Base-by-base conservation (phyloP, 2,888 invertebrate genomes). In the Protophormia terraenovae region DNA sequence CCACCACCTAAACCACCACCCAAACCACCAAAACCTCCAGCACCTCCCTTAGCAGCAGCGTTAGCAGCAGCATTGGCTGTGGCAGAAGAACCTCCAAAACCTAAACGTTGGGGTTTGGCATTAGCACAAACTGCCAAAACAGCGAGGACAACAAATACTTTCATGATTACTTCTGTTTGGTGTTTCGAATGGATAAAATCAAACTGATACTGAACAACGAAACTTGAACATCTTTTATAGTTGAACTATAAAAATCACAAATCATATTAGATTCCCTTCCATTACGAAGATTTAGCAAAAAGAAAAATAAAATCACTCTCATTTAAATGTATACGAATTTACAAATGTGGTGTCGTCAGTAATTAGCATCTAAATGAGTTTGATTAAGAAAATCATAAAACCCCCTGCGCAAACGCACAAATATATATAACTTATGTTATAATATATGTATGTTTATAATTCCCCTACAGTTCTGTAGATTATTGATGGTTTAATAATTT, bases 1-100 rank as follows among this genome's bases (percentile, higher is more conserved):
- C 73, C 72, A 55, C 73, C 62, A n/a, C 86, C 84, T 7, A 41
- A 45, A 27, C 38, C 35, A 7, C 72, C 41, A n/a, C 86, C 84
- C 2, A 16, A 29, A 16, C 53, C 35, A 24, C 29, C 22, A 22
- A 32, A 12, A 8, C 77, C 45, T 45, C 84, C 6, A 2, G 1
- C 4, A 22, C 27, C 45, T 7, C 55, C 73, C 19, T 22, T 45
- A 16, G 58, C 80, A 12, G 29, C n/a, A 29, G 64, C n/a, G 19
- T 2, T 47, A 16, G 47, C 47, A 47, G 47, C n/a, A 19, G 47
- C 47, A 8, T n/a, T 19, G 10, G 53, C 24, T 8, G 10, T 22
- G 10, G 24, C 53, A 8, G 1, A 12, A 24, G 27, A 16, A 16
- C 60, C 76, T 5, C 83, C 86, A 35, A 10, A 24, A 27, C 78